These are phyloP conservation scores for Aspiorhynchus laticeps DNA, from an alignment of 2,113 vertebrate species.

Conservation along the genomic window DNA sequence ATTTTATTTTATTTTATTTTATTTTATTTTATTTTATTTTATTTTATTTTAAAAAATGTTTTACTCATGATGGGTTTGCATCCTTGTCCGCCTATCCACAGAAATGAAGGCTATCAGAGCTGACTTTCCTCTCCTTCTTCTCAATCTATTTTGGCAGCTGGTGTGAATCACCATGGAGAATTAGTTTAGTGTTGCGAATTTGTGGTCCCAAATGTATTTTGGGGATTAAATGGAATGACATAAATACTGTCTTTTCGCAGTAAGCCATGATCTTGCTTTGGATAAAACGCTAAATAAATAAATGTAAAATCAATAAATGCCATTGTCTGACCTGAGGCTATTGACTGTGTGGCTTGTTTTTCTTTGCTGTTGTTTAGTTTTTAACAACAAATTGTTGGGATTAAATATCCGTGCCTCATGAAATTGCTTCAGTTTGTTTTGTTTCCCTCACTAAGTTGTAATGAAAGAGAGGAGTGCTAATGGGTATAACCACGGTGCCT, in stretches of 20 bases:
- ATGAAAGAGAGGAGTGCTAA: slow-evolving; percentile 3
- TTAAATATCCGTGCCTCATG: neutral
- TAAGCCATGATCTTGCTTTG: slow-evolving; percentile 11
- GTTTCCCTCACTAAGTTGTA: neutral
- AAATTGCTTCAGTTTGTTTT: slow-evolving; percentile 13
- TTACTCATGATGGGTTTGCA: neutral
- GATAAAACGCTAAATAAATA: slow-evolving; percentile 11
- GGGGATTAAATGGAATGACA: slow-evolving; percentile 10
- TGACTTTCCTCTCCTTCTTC: neutral
- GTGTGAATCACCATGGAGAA: neutral
- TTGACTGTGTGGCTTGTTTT: neutral
- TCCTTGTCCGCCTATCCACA: neutral
- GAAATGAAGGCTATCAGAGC: neutral
- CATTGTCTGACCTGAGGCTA: neutral
- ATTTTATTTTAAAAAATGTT: too few relatives aligned
- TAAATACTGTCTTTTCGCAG: neutral
- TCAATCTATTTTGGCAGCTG: neutral
- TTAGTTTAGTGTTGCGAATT: slow-evolving; percentile 7
- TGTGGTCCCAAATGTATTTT: neutral
- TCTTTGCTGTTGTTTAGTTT: neutral
- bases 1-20: too few relatives aligned
- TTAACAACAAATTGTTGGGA: neutral
- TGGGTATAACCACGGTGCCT: neutral
- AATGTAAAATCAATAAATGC: slow-evolving; percentile 8
- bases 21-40: too few relatives aligned